Evolutionary conservation across 2,888 invertebrate species (phyloP).

Genomic region (Scrobipalpa costella): DNA sequence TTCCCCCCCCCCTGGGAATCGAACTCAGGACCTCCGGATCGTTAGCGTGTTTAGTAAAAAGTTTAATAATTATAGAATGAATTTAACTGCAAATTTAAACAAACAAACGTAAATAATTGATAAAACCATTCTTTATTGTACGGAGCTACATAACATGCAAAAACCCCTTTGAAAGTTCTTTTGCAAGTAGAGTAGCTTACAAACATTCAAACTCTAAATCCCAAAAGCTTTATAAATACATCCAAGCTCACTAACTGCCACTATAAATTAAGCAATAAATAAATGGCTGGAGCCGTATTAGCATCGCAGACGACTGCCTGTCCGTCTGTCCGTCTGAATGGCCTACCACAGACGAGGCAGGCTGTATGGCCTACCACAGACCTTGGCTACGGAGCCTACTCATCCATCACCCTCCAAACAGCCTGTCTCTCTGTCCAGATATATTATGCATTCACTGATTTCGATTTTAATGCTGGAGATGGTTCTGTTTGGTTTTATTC

Average conservation of each 20-base stretch:
- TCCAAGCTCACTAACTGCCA: not conserved
- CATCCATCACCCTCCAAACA: conserved; percentile 16
- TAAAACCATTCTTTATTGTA: no score
- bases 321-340: not conserved
- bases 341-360: not conserved
- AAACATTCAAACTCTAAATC: no score
- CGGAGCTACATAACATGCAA: no score
- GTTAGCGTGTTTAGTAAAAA: no score
- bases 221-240: no score
- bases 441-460: conserved; percentile 14
- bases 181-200: no score
- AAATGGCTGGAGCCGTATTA: not conserved
- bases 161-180: no score
- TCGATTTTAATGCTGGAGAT: not conserved
- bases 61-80: no score
- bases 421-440: conserved; percentile 2
- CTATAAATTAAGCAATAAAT: not conserved
- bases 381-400: not conserved
- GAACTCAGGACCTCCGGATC: no score
- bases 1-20: no score
- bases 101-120: no score
- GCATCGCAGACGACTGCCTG: conserved; percentile 5
- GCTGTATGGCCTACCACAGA: not conserved
- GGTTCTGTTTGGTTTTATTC: not conserved
- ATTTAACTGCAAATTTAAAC: no score